Evolutionary conservation across 1,140 invertebrate species (phyloP).

Genomic region (Prorops nasuta): DNA sequence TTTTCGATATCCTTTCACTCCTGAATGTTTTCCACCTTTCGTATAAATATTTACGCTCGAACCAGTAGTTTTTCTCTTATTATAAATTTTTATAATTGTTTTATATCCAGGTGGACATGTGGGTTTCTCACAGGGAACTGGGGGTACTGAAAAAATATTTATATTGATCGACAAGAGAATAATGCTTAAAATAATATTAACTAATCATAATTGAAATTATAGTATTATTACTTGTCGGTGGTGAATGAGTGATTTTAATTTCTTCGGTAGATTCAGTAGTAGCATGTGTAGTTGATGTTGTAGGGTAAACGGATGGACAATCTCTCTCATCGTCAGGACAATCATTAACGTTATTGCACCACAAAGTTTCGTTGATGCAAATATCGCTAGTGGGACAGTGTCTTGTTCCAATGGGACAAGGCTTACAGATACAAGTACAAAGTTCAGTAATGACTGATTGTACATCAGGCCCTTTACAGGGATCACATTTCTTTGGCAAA

Average conservation of each 20-base stretch:
- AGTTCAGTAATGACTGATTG: constrained; percentile 55
- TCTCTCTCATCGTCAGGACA: constrained; percentile 81
- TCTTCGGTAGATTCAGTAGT: no score
- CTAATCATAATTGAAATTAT: no score
- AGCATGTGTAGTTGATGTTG: not conserved
- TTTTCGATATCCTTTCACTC: constrained; percentile 17
- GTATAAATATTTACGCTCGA: constrained; percentile 35
- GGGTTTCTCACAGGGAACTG: constrained; percentile 46
- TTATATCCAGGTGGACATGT: constrained; percentile 63
- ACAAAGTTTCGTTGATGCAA: constrained; percentile 69
- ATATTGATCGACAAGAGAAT: not conserved
- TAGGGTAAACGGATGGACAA: constrained; percentile 50
- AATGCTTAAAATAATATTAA: no score
- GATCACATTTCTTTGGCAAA: constrained; percentile 64
- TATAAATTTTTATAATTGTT: constrained; percentile 45
- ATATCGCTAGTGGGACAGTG: constrained; percentile 74
- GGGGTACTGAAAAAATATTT: constrained; percentile 2
- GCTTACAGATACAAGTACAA: constrained; percentile 74
- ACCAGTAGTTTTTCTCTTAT: constrained; percentile 34
- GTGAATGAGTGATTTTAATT: no score
- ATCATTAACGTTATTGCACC: constrained; percentile 82
- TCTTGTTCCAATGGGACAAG: constrained; percentile 64
- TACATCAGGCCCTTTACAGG: constrained; percentile 61
- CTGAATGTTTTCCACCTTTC: constrained; percentile 21
- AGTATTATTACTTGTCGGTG: no score